phyloP scores from a whole-genome alignment of 2,113 vertebrate species.

The Grallaria varia region DNA sequence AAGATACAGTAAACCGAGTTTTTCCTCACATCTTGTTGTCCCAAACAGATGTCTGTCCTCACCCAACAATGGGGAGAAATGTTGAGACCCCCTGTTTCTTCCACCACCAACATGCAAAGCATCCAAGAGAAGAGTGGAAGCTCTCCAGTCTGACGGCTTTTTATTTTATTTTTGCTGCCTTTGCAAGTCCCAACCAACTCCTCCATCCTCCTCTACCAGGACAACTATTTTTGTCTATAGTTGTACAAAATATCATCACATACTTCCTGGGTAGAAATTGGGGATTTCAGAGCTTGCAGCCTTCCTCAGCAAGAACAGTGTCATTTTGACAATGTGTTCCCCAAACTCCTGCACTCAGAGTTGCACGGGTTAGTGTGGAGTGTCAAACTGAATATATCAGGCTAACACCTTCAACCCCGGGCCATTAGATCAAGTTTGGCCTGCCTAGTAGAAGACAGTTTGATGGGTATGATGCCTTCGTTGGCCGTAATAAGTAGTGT shows the following conservation, averaged over 20 bases:
- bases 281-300: background rate
- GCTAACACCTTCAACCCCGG: background rate
- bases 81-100: background rate
- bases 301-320: rapidly evolving
- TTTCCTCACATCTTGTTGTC: background rate
- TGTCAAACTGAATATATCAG: background rate
- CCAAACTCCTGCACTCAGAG: background rate
- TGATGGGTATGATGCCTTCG: background rate
- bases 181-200: background rate
- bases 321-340: background rate
- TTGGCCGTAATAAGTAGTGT: background rate
- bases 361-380: background rate
- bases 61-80: rapidly evolving
- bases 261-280: background rate
- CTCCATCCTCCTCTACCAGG: rapidly evolving
- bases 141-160: background rate
- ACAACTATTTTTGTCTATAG: background rate
- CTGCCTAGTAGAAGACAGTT: background rate
- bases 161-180: background rate
- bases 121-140: background rate
- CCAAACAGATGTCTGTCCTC: background rate
- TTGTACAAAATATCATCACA: background rate
- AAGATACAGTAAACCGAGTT: rapidly evolving
- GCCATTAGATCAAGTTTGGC: background rate
- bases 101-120: background rate